Conservation (phyloP, 2,888 invertebrate genomes). For the Leptothorax acervorum region DNA sequence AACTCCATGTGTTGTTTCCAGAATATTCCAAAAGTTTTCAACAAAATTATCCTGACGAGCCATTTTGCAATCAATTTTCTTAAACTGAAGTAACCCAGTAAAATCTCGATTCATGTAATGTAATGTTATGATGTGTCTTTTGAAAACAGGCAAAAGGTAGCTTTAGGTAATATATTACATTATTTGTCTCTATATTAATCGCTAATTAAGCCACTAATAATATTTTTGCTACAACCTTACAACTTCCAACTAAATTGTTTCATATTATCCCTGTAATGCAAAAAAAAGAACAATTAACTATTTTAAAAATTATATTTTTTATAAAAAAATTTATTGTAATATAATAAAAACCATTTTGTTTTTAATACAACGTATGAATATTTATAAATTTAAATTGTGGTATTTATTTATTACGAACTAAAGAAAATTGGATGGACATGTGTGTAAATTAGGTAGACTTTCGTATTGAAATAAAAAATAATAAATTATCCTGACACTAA, state of each 20-base stretch:
- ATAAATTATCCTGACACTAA: background rate
- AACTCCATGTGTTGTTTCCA: background rate
- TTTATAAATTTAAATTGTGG: background rate
- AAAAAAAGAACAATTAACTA: background rate
- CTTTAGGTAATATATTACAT: background rate
- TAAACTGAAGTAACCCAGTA: background rate
- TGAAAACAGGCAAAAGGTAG: background rate
- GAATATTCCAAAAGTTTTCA: background rate
- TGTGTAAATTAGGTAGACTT: background rate
- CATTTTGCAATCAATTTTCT: background rate
- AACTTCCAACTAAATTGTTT: background rate
- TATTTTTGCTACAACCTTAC: background rate
- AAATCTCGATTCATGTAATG: background rate
- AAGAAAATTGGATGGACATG: background rate
- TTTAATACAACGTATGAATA: slow-evolving; percentile 5
- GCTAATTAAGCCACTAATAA: background rate
- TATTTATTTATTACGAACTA: background rate
- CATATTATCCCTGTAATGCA: background rate
- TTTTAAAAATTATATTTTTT: background rate
- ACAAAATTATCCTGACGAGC: background rate
- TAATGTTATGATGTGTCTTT: background rate
- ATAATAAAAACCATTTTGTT: slow-evolving; percentile 1
- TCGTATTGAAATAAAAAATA: slow-evolving; percentile 5
- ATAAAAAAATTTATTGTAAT: background rate
- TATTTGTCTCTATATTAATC: background rate